Conservation (phyloP, 2,888 invertebrate genomes). For the Chromoteleia sp. region DNA sequence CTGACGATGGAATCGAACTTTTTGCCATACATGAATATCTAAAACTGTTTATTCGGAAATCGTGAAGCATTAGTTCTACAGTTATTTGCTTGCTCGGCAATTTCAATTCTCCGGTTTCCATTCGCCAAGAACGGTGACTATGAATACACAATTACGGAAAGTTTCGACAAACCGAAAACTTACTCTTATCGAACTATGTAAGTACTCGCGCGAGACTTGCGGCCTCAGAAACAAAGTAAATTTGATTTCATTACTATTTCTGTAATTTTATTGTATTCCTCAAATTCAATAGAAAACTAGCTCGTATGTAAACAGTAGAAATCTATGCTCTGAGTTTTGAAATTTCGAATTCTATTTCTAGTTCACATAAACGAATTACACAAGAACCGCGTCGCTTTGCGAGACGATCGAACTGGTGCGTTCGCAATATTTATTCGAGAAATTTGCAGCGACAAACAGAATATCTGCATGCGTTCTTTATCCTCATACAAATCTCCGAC, state of each 20-base stretch:
- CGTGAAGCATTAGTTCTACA: constrained; percentile 35
- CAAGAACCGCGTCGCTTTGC: constrained; percentile 44
- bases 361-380: constrained; percentile 63
- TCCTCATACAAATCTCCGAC: background rate
- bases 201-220: constrained; percentile 43
- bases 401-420: constrained; percentile 37
- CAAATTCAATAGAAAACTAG: constrained; percentile 41
- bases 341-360: constrained; percentile 61
- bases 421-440: constrained; percentile 73
- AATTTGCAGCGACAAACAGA: constrained; percentile 59
- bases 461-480: constrained; percentile 13
- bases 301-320: constrained; percentile 55
- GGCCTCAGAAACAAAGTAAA: constrained; percentile 36
- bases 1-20: constrained; percentile 4
- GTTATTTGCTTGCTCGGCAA: constrained; percentile 40
- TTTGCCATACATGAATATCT: constrained; percentile 28
- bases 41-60: constrained; percentile 34
- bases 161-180: constrained; percentile 44
- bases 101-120: constrained; percentile 31
- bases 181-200: constrained; percentile 46
- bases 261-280: constrained; percentile 43
- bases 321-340: constrained; percentile 45
- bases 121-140: constrained; percentile 25
- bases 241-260: constrained; percentile 42
- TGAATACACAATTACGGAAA: constrained; percentile 49